Evolutionary conservation across 2,888 invertebrate genomes (phyloP).

Genomic region (Philonicus albiceps): DNA sequence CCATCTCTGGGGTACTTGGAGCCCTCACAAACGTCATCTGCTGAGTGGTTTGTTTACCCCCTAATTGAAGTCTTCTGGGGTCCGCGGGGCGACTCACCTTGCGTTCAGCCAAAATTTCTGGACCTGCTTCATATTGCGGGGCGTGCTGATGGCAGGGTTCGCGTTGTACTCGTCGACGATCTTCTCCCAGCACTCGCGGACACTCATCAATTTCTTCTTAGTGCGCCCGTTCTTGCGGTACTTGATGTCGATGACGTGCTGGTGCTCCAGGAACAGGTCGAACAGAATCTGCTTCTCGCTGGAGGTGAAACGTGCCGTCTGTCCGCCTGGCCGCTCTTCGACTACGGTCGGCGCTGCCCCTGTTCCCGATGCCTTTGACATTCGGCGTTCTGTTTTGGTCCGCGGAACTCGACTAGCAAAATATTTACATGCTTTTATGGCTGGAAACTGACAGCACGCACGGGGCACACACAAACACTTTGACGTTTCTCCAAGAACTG

Average conservation of each 20-base stretch:
- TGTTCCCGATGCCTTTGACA: background rate
- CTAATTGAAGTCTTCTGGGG: background rate
- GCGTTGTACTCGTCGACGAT: conserved; percentile 60
- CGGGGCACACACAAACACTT: background rate
- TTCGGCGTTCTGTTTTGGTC: background rate
- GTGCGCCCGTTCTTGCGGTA: conserved; percentile 56
- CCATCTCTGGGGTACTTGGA: background rate
- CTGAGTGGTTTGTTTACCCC: background rate
- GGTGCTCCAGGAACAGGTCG: conserved; percentile 58
- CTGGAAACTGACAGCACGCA: background rate
- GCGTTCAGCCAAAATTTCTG: conserved; percentile 63
- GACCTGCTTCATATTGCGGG: conserved; percentile 61
- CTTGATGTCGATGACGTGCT: conserved; percentile 63
- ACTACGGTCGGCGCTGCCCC: background rate
- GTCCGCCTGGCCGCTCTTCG: conserved; percentile 52
- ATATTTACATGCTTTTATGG: background rate
- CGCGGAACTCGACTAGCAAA: background rate
- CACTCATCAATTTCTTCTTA: conserved; percentile 57
- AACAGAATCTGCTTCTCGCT: conserved; percentile 61
- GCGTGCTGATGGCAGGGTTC: conserved; percentile 57
- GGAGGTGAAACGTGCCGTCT: conserved; percentile 58
- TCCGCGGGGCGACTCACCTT: conserved; percentile 55
- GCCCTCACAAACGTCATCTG: background rate
- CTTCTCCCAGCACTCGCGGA: conserved; percentile 61
- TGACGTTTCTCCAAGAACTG: background rate